Conservation (phyloP, 2,113 vertebrate genomes). For the Xiphias gladius region DNA sequence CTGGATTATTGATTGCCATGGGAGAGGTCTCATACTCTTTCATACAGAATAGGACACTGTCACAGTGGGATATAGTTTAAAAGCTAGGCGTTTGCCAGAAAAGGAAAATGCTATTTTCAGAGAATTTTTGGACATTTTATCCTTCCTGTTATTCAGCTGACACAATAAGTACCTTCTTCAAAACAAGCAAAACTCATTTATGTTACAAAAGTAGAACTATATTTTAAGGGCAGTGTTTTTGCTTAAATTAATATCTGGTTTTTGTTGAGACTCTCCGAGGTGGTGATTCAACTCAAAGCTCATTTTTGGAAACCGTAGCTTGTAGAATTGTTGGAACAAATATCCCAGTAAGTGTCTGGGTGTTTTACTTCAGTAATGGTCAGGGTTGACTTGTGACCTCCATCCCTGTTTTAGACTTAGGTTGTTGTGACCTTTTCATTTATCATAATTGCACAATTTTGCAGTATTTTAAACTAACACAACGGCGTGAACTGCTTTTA, state of each 20-base stretch:
- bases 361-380: too few relatives aligned
- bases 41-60: slow-evolving; percentile 8
- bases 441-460: too few relatives aligned
- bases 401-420: too few relatives aligned
- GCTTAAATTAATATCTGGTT: not conserved
- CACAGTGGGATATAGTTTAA: not conserved
- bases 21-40: slow-evolving; percentile 18
- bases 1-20: slow-evolving; percentile 54
- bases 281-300: not conserved
- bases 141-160: not conserved
- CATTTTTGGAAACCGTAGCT: not conserved
- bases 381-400: too few relatives aligned
- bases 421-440: too few relatives aligned
- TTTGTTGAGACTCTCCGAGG: not conserved
- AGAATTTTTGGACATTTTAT: not conserved
- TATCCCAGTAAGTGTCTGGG: too few relatives aligned
- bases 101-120: not conserved
- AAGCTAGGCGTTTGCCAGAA: not conserved
- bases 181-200: not conserved
- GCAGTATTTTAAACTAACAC: too few relatives aligned
- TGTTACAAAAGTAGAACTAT: not conserved
- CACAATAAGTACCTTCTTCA: not conserved
- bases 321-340: too few relatives aligned
- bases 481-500: too few relatives aligned
- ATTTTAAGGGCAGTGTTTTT: not conserved